These are phyloP conservation scores for Pelodiscus sinensis DNA, from an alignment of 2,113 vertebrate species.

Conservation along the genomic window DNA sequence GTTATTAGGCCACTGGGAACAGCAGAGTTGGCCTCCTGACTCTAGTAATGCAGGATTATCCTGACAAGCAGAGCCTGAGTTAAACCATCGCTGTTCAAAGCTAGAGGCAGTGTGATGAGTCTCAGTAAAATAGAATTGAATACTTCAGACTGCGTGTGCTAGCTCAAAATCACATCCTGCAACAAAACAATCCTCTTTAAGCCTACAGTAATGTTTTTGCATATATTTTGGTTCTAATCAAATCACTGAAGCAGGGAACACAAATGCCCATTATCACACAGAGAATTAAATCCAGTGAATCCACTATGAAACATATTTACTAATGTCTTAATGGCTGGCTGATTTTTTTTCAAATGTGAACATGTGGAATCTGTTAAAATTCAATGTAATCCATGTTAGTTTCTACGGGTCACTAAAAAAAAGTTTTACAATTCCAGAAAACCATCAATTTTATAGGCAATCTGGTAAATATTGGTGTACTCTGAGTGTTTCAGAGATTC, in stretches of 20 bases:
- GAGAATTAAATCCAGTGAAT: background rate
- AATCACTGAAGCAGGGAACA: background rate
- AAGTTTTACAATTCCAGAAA: background rate
- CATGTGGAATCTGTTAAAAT: conserved; percentile 39
- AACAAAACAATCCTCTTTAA: background rate
- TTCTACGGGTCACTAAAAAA: conserved; percentile 7
- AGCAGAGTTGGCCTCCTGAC: background rate
- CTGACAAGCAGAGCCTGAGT: background rate
- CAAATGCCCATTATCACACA: no score
- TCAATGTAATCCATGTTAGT: conserved; percentile 29
- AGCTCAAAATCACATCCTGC: background rate
- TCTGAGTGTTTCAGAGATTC: background rate
- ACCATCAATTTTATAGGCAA: background rate
- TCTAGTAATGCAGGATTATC: background rate
- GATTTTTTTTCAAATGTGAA: background rate
- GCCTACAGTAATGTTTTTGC: background rate
- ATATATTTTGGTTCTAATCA: background rate
- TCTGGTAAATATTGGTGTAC: background rate
- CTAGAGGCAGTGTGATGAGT: no score
- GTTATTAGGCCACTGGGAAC: background rate
- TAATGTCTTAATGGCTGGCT: fast-evolving
- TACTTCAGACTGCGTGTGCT: background rate
- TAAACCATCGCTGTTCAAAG: background rate
- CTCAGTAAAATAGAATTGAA: background rate
- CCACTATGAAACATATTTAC: background rate